Percentiles rank a stretch among this genome's conserved stretches.
Evolutionary conservation across 2,888 invertebrate species (phyloP).

Genomic region (Oligia fasciuncula): DNA sequence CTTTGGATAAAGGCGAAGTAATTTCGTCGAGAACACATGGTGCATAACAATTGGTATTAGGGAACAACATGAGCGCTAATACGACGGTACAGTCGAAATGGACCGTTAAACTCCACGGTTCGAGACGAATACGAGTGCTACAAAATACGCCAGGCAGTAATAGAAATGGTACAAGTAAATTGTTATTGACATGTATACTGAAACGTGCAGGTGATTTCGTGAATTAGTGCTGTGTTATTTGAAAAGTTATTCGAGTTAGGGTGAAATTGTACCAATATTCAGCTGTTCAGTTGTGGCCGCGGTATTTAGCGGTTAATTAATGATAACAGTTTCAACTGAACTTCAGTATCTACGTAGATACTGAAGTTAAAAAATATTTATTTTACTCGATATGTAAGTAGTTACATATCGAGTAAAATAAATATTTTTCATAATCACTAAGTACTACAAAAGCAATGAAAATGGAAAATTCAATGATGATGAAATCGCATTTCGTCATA

Average conservation of each 20-base stretch:
- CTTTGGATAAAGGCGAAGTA: conserved; percentile 46
- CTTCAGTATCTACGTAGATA: background rate
- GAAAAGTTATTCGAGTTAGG: conserved; percentile 28
- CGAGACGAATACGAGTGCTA: conserved; percentile 73
- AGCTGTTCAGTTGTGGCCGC: background rate
- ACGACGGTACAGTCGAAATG: conserved; percentile 69
- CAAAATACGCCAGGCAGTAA: conserved; percentile 67
- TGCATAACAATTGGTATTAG: conserved; percentile 67
- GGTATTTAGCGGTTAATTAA: conserved; percentile 2
- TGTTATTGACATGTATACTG: conserved; percentile 76
- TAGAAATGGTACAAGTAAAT: conserved; percentile 73
- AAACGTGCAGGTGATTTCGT: conserved; percentile 56
- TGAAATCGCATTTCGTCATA: too few species aligned
- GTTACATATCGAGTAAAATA: too few species aligned
- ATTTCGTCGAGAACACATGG: conserved; percentile 58
- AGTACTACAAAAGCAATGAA: background rate
- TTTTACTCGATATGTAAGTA: too few species aligned
- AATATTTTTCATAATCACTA: too few species aligned
- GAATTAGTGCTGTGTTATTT: conserved; percentile 52
- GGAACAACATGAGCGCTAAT: conserved; percentile 72
- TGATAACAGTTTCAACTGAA: background rate
- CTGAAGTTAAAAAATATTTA: too few species aligned
- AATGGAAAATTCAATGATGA: background rate
- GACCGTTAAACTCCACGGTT: conserved; percentile 86
- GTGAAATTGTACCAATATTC: conserved; percentile 15